Percentiles rank a stretch among this genome's conserved stretches.
These are phyloP conservation scores for Epinephelus fuscoguttatus DNA, from an alignment of 2,113 vertebrate species.

Conservation along the genomic window DNA sequence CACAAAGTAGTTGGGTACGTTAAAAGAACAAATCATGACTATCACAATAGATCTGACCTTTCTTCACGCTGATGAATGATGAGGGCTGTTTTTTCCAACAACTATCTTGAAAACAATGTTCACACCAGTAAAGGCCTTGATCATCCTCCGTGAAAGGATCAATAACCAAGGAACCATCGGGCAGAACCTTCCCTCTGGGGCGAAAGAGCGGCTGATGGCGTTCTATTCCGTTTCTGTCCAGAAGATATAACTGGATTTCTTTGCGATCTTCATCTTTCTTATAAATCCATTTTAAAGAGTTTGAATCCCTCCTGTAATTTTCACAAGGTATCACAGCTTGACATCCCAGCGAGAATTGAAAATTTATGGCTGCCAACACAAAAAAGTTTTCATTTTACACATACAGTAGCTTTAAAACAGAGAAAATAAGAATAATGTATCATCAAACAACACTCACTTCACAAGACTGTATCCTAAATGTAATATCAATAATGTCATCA, in stretches of 20 bases:
- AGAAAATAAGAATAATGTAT: not conserved
- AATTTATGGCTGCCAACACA: not conserved
- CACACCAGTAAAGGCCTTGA: conserved; percentile 75
- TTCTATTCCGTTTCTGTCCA: rapidly evolving
- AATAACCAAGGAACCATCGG: conserved; percentile 56
- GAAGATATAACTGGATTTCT: rapidly evolving
- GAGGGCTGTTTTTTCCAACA: not conserved
- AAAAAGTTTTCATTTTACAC: not conserved
- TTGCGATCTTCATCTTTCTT: not conserved
- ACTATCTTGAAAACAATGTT: not conserved
- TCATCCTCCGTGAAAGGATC: conserved; percentile 32
- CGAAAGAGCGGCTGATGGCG: rapidly evolving
- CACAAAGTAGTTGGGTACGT: not conserved
- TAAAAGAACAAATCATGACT: not conserved
- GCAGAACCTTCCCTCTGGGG: rapidly evolving
- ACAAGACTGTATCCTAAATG: not conserved
- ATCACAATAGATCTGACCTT: conserved; percentile 51
- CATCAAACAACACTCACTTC: not conserved
- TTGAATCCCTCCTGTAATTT: not conserved
- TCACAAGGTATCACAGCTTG: conserved; percentile 61
- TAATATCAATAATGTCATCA: not conserved
- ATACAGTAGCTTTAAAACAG: not conserved
- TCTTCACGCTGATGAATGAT: conserved; percentile 30
- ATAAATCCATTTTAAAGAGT: conserved; percentile 54
- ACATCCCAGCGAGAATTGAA: conserved; percentile 44